Percentiles rank a stretch among this genome's conserved stretches.
Conservation (phyloP, 2,113 vertebrate genomes). For the Istiophorus platypterus region DNA sequence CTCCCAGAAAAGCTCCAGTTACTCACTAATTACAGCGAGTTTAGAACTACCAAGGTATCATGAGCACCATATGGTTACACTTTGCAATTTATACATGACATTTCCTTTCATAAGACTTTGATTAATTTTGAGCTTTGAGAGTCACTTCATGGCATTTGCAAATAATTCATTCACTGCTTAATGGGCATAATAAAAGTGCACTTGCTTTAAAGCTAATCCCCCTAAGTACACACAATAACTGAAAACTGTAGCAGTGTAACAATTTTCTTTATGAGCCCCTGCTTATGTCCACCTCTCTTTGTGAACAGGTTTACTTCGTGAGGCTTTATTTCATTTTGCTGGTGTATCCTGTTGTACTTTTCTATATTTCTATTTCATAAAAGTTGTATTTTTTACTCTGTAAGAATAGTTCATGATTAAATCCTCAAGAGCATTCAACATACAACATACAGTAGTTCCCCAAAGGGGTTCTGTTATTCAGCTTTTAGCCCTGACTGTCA, state of each 20-base stretch:
- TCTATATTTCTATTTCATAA: background rate
- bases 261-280: constrained; percentile 50
- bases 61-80: constrained; percentile 11
- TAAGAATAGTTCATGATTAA: background rate
- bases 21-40: background rate
- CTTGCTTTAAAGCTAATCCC: constrained; percentile 61
- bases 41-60: background rate
- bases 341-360: background rate
- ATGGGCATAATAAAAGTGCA: constrained; percentile 55
- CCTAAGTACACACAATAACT: constrained; percentile 62
- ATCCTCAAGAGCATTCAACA: background rate
- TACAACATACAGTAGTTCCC: background rate
- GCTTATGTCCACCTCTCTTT: constrained; percentile 20
- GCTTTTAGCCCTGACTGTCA: constrained; percentile 1
- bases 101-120: constrained; percentile 45
- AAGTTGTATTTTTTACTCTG: background rate
- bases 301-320: constrained; percentile 16
- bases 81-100: constrained; percentile 43
- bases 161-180: constrained; percentile 48
- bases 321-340: background rate
- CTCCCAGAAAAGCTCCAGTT: background rate
- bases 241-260: constrained; percentile 47
- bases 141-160: constrained; percentile 62
- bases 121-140: constrained; percentile 40
- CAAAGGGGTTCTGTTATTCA: background rate